Base-by-base conservation (phyloP, 2,888 invertebrate genomes). In the Napeogenes inachia region DNA sequence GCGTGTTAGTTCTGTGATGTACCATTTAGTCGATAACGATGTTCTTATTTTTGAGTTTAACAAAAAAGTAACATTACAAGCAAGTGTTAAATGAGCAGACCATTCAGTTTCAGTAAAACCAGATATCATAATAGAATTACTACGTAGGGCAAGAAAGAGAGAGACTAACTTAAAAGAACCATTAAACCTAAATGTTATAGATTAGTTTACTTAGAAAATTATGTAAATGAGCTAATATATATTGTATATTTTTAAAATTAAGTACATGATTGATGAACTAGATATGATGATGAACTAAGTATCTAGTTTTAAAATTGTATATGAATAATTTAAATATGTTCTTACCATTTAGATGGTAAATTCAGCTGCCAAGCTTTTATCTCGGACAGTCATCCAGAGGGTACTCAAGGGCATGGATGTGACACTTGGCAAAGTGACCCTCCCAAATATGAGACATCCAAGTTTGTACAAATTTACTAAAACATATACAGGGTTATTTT, bases 401-500 rank as follows among this genome's bases (percentile, higher is more conserved):
- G 88, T 89, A 0, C 71, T 77, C 21, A 81, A 77, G 38, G 82
- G 88, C 45, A 82, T 90, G 84, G 87, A 89, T 33, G 45, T 81
- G 12, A 76, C 70, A 0, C 73, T 82, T 2, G 83, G 84, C 4
- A 81, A 79, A 45, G 86, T 89, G 6, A 87, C 87, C 0, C 61
- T 89, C 45, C 89, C 88, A 2, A 68, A 71, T 45, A 77, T 86
- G 77, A 82, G 82, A 62, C 84, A 85, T 61, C 73, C 77, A 13
- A 85, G 89, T 89, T 60, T 76, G 87, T 75, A 60, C 55, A n/a
- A 2, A 46, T 50, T 10, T 45, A 46, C 13, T 46, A 56, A 33
- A 32, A 3, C 0, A 45, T 13, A 35, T 35, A 50, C 1, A 21
- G 21, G 21, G 21, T 21, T 21, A 21, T 21, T 21, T 21, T 21